Base-by-base conservation (phyloP, 2,888 invertebrate species). In the Diabrotica balteata region DNA sequence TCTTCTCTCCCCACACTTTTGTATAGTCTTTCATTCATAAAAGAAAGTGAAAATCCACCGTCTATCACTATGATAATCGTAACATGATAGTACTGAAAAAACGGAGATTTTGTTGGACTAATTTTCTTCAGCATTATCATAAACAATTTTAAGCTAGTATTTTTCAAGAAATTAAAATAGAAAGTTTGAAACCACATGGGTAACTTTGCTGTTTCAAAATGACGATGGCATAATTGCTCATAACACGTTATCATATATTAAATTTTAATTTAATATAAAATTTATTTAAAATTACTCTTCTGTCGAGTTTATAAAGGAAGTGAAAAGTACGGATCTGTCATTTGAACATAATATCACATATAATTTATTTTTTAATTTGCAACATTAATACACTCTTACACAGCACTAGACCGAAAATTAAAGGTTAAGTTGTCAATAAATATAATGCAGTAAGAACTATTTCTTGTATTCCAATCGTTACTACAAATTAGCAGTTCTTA, bases 201-300 rank as follows among this genome's bases (percentile, higher is more conserved):
- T 75, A 76, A 76, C 76, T 72, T 55, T 72, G 70, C 68, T 32
- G 63, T 73, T 68, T 71, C 69, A 68, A 70, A 73, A 58, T 8
- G 58, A 59, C 51, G 42, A 11, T 64, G 11, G 58, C 43, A 59
- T 43, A 52, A 47, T 47, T 32, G 32, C 32, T 32, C 32, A 32
- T 32, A 32, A 32, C 5, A 32, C 1, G 5, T 32, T 32, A 32
- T 32, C 5, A 32, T 32, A 32, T 32, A 32, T 32, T 5, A 32
- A 32, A 32, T 32, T 32, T 32, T 32, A 17, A 32, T 32, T 32
- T 32, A 32, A 32, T 5, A 32, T 32, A 32, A 32, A 32, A 32
- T 32, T 32, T 32, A 32, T 32, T 32, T 32, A 32, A 32, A 32
- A 5, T 32, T 32, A 32, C 32, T 32, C 5, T 32, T 32, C 32